Percentiles rank a stretch among this genome's conserved stretches.
These are phyloP conservation scores for Pelmatolapia mariae DNA, from an alignment of 2,113 vertebrate genomes.

Conservation along the genomic window DNA sequence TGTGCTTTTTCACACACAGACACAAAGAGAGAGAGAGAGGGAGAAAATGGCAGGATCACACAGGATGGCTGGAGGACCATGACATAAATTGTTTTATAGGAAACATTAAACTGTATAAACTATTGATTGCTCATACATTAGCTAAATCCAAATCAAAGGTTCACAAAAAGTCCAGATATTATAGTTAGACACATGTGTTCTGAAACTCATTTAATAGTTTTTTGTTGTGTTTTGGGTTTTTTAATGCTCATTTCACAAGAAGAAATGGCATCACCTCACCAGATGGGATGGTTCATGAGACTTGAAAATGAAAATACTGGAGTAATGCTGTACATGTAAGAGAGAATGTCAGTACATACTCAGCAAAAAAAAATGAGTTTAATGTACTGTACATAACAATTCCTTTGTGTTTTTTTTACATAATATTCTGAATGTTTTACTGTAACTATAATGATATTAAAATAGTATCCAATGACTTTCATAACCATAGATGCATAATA, in stretches of 20 bases:
- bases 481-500: not conserved
- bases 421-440: not conserved
- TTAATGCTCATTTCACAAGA: not conserved
- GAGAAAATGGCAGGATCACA: not conserved
- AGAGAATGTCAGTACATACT: not conserved
- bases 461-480: not conserved
- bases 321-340: not conserved
- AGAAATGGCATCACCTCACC: not conserved
- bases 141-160: not conserved
- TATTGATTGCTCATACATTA: not conserved
- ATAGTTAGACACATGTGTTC: not conserved
- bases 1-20: not conserved
- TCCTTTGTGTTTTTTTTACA: not conserved
- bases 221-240: not conserved
- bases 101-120: not conserved
- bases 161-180: not conserved
- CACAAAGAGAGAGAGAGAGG: not conserved
- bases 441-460: not conserved
- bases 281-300: not conserved
- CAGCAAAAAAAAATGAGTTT: not conserved
- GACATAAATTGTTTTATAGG: not conserved
- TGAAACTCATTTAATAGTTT: not conserved
- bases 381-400: slow-evolving; percentile 33
- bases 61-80: not conserved
- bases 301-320: not conserved